These are phyloP conservation scores for Nephrotoma appendiculata DNA, from an alignment of 2,888 invertebrate genomes.

Conservation along the genomic window DNA sequence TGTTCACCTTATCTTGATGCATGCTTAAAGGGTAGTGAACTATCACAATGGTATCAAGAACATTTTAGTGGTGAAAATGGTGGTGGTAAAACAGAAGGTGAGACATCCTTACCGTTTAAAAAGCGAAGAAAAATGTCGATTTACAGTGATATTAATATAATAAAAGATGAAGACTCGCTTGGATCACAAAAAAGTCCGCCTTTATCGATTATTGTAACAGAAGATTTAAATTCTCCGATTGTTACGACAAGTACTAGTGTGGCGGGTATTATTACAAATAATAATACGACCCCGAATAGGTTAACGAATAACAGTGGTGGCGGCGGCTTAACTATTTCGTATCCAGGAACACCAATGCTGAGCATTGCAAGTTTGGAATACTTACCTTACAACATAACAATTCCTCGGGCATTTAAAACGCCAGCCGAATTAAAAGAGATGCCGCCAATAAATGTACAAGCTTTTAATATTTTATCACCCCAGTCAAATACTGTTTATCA, in stretches of 20 bases:
- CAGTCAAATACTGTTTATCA: background rate
- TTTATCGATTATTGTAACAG: constrained; percentile 3
- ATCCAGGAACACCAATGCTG: constrained; percentile 14
- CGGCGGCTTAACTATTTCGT: constrained; percentile 8
- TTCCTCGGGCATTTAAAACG: constrained; percentile 10
- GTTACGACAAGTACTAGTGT: background rate
- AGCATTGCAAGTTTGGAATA: constrained; percentile 14
- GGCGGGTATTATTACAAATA: background rate
- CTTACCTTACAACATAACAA: constrained; percentile 4
- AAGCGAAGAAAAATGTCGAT: constrained; percentile 13
- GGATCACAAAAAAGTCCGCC: constrained; percentile 5
- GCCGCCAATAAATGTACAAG: constrained; percentile 11
- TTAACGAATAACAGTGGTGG: background rate
- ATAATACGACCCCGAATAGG: background rate
- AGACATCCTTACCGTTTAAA: constrained; percentile 13
- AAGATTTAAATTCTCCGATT: background rate
- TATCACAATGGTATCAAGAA: constrained; percentile 7
- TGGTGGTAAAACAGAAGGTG: constrained; percentile 7
- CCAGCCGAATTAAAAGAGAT: constrained; percentile 11
- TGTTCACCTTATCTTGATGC: background rate
- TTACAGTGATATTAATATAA: constrained; percentile 9
- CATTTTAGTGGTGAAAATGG: constrained; percentile 1
- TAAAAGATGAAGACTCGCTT: constrained; percentile 11
- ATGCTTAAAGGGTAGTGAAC: background rate
- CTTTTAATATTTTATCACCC: constrained; percentile 10